Conservation (phyloP, 1,140 invertebrate genomes). For the Drosophila willistoni region DNA sequence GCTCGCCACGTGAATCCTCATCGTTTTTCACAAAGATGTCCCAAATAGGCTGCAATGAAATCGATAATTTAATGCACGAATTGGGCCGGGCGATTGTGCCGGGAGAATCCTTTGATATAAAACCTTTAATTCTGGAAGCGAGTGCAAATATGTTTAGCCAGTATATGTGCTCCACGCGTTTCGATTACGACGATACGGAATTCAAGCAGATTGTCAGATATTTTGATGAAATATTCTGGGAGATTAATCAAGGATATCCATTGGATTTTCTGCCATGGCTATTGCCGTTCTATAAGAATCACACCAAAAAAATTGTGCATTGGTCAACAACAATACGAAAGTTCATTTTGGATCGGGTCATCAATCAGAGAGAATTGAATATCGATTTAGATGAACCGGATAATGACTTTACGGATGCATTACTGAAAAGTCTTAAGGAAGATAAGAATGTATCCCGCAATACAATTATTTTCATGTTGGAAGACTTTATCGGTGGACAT, state of each 20-base stretch:
- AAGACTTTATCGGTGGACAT: conserved; percentile 94
- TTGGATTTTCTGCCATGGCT: conserved; percentile 95
- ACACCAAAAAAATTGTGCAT: conserved; percentile 87
- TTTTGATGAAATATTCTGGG: conserved; percentile 95
- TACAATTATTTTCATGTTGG: conserved; percentile 90
- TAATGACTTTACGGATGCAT: conserved; percentile 90
- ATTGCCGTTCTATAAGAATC: conserved; percentile 88
- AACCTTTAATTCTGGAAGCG: conserved; percentile 87
- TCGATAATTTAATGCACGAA: conserved; percentile 85
- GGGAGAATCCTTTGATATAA: conserved; percentile 84
- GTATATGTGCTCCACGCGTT: conserved; percentile 92
- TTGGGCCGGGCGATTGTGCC: conserved; percentile 83
- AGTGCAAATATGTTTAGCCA: conserved; percentile 93
- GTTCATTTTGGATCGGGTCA: conserved; percentile 90
- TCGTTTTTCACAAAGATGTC: conserved; percentile 88
- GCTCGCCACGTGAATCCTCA: conserved; percentile 90
- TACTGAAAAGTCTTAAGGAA: conserved; percentile 87
- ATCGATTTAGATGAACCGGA: conserved; percentile 85
- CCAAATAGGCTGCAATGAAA: conserved; percentile 86
- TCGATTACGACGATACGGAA: conserved; percentile 86
- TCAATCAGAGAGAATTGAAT: conserved; percentile 86
- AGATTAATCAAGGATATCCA: conserved; percentile 94
- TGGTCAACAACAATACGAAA: conserved; percentile 89
- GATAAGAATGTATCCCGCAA: conserved; percentile 86
- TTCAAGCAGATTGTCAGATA: conserved; percentile 88